Evolutionary conservation across 2,888 invertebrate genomes (phyloP).

Genomic region (Dysmachus trigonus): DNA sequence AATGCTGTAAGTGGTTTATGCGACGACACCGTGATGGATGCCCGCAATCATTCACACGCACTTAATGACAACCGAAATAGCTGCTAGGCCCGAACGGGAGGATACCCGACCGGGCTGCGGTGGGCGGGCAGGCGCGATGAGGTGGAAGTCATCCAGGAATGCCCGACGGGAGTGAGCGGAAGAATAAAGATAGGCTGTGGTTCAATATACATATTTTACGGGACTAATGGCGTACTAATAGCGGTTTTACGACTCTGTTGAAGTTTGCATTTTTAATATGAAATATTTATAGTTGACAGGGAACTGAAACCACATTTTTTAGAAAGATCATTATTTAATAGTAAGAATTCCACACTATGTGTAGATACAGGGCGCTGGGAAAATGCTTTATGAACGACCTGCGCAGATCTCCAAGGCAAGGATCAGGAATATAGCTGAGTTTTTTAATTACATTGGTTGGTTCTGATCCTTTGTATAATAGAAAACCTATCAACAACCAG

Average conservation of each 20-base stretch:
- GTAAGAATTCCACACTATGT: too few species aligned
- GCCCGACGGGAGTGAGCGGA: not conserved
- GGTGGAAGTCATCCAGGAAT: not conserved
- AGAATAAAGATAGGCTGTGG: not conserved
- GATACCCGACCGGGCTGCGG: not conserved
- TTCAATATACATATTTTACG: not conserved
- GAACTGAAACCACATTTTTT: too few species aligned
- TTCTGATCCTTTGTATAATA: too few species aligned
- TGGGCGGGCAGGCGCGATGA: not conserved
- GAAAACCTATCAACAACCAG: too few species aligned
- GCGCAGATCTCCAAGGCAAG: too few species aligned
- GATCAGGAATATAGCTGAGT: too few species aligned
- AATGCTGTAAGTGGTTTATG: conserved; percentile 33
- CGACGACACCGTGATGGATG: conserved; percentile 20
- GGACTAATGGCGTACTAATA: not conserved
- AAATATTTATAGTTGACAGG: not conserved
- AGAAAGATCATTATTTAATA: too few species aligned
- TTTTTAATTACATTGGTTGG: too few species aligned
- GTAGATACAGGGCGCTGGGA: too few species aligned
- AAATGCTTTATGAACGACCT: too few species aligned
- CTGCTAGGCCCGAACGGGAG: not conserved
- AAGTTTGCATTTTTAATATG: not conserved
- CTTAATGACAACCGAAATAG: conserved; percentile 19
- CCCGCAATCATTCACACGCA: conserved; percentile 9
- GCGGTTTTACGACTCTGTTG: not conserved